Conservation (phyloP, 2,797 vertebrate species). For the Phataginus tetradactyla region DNA sequence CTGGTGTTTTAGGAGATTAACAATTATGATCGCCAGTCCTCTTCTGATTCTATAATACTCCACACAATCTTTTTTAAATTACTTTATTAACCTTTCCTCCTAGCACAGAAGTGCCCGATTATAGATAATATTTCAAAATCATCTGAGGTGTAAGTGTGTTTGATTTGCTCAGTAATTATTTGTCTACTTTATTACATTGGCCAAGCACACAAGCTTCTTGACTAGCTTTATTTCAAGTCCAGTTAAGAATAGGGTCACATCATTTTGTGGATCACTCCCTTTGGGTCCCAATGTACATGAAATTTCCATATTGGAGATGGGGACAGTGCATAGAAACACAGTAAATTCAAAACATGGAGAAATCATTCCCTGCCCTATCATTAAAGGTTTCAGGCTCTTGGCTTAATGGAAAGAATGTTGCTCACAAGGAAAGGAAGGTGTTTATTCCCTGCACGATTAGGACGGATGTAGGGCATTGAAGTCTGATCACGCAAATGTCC, state of each 20-base stretch:
- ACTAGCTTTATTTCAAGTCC: constrained; percentile 88
- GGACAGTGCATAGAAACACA: background rate
- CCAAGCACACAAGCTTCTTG: constrained; percentile 87
- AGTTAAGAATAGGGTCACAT: constrained; percentile 83
- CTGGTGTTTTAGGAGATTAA: constrained; percentile 89
- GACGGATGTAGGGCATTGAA: background rate
- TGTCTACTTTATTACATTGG: constrained; percentile 90
- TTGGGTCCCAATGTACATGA: constrained; percentile 40
- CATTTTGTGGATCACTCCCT: constrained; percentile 70
- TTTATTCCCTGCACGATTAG: constrained; percentile 20
- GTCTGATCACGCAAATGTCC: constrained; percentile 54
- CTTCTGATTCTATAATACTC: constrained; percentile 90
- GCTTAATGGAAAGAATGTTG: constrained; percentile 34
- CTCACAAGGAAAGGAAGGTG: constrained; percentile 20
- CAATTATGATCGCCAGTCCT: constrained; percentile 89
- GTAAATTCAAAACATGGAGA: constrained; percentile 27
- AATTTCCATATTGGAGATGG: constrained; percentile 50
- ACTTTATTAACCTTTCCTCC: constrained; percentile 92
- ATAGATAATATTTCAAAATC: constrained; percentile 92
- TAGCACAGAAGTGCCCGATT: constrained; percentile 91
- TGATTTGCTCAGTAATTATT: constrained; percentile 91
- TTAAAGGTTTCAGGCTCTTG: constrained; percentile 25
- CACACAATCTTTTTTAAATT: constrained; percentile 92
- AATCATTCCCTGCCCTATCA: background rate
- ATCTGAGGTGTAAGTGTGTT: constrained; percentile 90